Conservation (phyloP, 1,140 invertebrate species). For the Nixonia krombeini region DNA sequence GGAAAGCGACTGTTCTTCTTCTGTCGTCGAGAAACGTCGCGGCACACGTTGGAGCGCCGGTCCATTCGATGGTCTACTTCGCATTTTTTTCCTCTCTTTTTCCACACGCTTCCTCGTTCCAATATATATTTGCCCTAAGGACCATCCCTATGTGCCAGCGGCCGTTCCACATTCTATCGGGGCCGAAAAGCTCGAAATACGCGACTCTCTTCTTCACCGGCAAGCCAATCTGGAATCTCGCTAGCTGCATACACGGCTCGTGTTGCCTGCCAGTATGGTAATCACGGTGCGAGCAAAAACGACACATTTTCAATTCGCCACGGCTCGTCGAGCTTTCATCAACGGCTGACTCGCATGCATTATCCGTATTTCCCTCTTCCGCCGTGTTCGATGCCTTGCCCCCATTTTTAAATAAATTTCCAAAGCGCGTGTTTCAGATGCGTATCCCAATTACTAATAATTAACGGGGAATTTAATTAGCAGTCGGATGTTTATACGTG, state of each 20-base stretch:
- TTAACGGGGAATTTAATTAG: no score
- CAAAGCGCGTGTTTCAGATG: no score
- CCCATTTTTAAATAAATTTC: background rate
- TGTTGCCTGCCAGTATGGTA: conserved; percentile 31
- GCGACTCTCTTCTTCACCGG: conserved; percentile 2
- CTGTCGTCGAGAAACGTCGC: background rate
- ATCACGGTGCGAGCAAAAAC: conserved; percentile 12
- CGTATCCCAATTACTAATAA: no score
- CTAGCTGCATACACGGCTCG: conserved; percentile 12
- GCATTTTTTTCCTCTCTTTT: conserved; percentile 12
- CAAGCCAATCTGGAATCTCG: conserved; percentile 17
- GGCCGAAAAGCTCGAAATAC: conserved; percentile 23
- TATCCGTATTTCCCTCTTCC: background rate
- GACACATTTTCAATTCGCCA: conserved; percentile 30
- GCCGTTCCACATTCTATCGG: conserved; percentile 18
- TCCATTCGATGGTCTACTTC: no score
- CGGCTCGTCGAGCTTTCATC: conserved; percentile 22
- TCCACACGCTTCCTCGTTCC: conserved; percentile 6
- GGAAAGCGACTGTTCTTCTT: conserved; percentile 9
- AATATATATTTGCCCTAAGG: conserved; percentile 27
- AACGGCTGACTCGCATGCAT: no score
- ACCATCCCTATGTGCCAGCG: conserved; percentile 11
- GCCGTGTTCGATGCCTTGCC: background rate
- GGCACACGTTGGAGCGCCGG: background rate
- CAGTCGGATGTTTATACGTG: no score